These are phyloP conservation scores for Sthenelais limicola DNA, from an alignment of 2,888 invertebrate genomes.

Conservation along the genomic window DNA sequence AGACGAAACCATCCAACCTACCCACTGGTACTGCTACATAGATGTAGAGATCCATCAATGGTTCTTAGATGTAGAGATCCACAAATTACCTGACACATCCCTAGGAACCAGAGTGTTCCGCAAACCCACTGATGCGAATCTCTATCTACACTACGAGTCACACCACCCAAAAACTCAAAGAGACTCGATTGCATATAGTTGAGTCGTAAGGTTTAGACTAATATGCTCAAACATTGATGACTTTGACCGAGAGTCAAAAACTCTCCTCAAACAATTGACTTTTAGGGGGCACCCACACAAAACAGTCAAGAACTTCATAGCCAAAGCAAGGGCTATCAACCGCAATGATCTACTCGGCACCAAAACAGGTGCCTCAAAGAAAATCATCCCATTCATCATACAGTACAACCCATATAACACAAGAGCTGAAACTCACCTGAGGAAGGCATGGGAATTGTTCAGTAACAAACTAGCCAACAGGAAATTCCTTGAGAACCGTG, in stretches of 20 bases:
- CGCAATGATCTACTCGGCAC: neutral
- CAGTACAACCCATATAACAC: neutral
- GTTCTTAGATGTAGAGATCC: too few relatives aligned
- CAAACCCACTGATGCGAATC: too few relatives aligned
- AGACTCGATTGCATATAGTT: neutral
- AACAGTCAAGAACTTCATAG: neutral
- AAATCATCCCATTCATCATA: constrained; percentile 16
- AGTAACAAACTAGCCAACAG: neutral
- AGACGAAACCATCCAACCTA: too few relatives aligned
- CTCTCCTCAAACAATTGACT: too few relatives aligned
- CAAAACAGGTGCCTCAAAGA: neutral
- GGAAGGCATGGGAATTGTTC: neutral
- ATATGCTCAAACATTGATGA: too few relatives aligned
- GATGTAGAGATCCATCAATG: too few relatives aligned
- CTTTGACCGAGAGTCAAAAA: too few relatives aligned
- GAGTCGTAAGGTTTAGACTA: neutral
- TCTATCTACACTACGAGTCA: neutral
- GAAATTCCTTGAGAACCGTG: neutral
- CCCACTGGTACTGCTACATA: too few relatives aligned
- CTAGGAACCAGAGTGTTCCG: too few relatives aligned
- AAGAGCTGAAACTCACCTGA: neutral
- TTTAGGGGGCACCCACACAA: neutral
- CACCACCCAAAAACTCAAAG: neutral
- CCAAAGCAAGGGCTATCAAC: neutral
- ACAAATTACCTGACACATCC: too few relatives aligned